Percentiles rank a stretch among this genome's conserved stretches.
Evolutionary conservation across 2,113 vertebrate genomes (phyloP).

Genomic region (Esox niger): DNA sequence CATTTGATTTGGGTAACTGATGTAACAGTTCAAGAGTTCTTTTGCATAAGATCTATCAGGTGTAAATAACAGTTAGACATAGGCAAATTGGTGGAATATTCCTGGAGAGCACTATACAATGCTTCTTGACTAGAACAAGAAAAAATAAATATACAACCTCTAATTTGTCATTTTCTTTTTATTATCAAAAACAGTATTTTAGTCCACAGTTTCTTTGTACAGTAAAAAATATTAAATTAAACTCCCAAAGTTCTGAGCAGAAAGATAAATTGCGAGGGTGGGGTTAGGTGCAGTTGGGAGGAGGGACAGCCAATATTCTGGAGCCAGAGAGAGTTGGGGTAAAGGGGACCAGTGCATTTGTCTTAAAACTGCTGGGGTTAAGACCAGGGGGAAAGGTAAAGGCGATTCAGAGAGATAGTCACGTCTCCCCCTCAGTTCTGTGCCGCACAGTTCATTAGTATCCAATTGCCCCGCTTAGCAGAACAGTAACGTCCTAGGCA

Average conservation of each 20-base stretch:
- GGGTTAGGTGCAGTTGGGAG: conserved; percentile 58
- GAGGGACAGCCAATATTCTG: not conserved
- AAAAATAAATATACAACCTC: not conserved
- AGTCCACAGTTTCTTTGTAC: conserved; percentile 79
- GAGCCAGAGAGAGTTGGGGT: conserved; percentile 12
- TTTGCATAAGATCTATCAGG: no score
- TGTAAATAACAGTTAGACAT: no score
- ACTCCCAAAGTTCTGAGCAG: conserved; percentile 69
- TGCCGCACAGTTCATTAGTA: conserved; percentile 77
- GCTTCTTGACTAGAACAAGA: no score
- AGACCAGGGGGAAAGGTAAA: conserved; percentile 67
- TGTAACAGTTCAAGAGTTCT: no score
- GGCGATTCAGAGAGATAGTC: conserved; percentile 57
- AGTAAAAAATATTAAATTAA: conserved; percentile 84
- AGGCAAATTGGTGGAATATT: no score
- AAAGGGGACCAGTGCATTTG: conserved; percentile 9
- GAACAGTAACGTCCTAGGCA: conserved; percentile 72
- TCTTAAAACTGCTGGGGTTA: conserved; percentile 12
- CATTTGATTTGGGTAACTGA: no score
- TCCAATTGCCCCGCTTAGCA: conserved; percentile 74
- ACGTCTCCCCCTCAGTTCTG: conserved; percentile 67
- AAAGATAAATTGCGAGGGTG: conserved; percentile 67
- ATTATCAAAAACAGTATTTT: conserved; percentile 75
- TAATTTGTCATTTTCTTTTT: conserved; percentile 73
- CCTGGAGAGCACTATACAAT: no score